Evolutionary conservation across 1,140 invertebrate genomes (phyloP).

Genomic region (Drosophila sucinea): DNA sequence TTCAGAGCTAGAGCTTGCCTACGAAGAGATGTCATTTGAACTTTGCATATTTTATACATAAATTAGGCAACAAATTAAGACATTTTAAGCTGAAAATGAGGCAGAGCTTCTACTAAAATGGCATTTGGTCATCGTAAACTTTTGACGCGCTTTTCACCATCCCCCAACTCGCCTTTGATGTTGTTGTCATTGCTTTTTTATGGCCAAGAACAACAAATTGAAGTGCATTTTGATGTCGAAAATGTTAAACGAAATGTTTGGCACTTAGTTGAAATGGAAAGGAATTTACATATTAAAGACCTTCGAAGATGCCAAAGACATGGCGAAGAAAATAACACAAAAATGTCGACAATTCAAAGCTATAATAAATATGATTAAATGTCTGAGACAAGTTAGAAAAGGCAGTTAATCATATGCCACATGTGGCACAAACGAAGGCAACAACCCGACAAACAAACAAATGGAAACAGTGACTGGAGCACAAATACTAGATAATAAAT

Average conservation of each 20-base stretch:
- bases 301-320: not conserved
- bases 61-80: slow-evolving; percentile 71
- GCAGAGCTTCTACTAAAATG: slow-evolving; percentile 9
- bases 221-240: slow-evolving; percentile 61
- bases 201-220: slow-evolving; percentile 61
- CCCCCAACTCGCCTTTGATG: slow-evolving; percentile 43
- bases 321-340: too few relatives aligned
- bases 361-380: slow-evolving; percentile 72
- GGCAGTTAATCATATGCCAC: slow-evolving; percentile 74
- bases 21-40: slow-evolving; percentile 20
- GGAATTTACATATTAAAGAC: slow-evolving; percentile 70
- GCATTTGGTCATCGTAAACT: slow-evolving; percentile 54
- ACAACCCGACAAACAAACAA: slow-evolving; percentile 21
- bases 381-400: slow-evolving; percentile 67
- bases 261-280: slow-evolving; percentile 52
- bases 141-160: slow-evolving; percentile 44
- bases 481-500: slow-evolving; percentile 74
- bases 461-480: slow-evolving; percentile 30
- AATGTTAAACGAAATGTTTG: slow-evolving; percentile 64
- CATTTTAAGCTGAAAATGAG: slow-evolving; percentile 66
- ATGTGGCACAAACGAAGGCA: slow-evolving; percentile 49
- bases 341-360: slow-evolving; percentile 13
- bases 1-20: slow-evolving; percentile 26
- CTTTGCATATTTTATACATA: slow-evolving; percentile 69
- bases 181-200: slow-evolving; percentile 36